Conservation (phyloP, 2,888 invertebrate genomes). For the Meganola albula region DNA sequence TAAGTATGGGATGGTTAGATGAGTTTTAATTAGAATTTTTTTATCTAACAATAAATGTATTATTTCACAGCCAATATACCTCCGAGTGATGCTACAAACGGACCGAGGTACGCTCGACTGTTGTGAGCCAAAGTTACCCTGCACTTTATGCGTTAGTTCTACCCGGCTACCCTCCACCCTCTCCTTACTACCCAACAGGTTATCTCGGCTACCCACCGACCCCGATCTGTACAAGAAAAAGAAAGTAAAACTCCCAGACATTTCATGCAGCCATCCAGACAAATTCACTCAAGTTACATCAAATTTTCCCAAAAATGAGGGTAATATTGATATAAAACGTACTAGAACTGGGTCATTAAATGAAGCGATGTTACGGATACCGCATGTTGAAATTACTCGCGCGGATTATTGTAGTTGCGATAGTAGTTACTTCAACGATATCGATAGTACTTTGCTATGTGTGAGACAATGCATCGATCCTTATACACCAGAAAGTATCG, state of each 20-base stretch:
- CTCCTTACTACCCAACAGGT: conserved; percentile 18
- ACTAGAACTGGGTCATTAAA: conserved; percentile 55
- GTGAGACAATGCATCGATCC: conserved; percentile 78
- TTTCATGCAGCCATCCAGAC: conserved; percentile 31
- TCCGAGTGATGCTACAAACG: conserved; percentile 82
- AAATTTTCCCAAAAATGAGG: too few relatives aligned
- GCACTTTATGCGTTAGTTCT: conserved; percentile 49
- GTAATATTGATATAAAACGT: conserved; percentile 36
- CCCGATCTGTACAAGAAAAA: conserved; percentile 45
- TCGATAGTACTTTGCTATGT: conserved; percentile 69
- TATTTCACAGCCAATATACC: conserved; percentile 84
- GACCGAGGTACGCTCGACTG: conserved; percentile 87
- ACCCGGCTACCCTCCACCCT: conserved; percentile 31
- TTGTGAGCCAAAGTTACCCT: conserved; percentile 68
- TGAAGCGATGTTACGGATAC: conserved; percentile 53
- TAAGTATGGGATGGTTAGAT: too few relatives aligned
- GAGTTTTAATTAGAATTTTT: too few relatives aligned
- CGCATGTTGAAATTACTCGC: conserved; percentile 70
- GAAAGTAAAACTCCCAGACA: conserved; percentile 23
- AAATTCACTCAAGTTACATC: too few relatives aligned
- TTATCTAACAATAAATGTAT: background rate
- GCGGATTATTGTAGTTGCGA: conserved; percentile 63
- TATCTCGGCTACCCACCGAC: conserved; percentile 39
- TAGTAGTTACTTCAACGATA: conserved; percentile 71
- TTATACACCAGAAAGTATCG: conserved; percentile 89